A percentile compares a stretch with the other conserved stretches of the same genome.
Evolutionary conservation across 2,113 vertebrate genomes (phyloP).

Genomic region (Cervus canadensis): DNA sequence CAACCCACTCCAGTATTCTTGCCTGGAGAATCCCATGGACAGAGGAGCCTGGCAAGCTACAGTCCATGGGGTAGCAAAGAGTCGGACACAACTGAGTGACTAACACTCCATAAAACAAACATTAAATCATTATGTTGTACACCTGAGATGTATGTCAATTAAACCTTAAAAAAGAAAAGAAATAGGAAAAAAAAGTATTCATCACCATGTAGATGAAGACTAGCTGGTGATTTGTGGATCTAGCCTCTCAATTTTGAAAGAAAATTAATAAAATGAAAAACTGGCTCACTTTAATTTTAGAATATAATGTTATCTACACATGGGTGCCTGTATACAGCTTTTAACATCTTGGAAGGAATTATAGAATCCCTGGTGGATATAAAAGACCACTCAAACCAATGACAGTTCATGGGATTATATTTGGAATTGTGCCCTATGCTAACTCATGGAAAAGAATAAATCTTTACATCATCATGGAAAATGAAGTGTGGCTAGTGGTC

Average conservation of each 20-base stretch:
- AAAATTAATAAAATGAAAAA: conserved; percentile 26
- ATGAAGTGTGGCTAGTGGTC: background rate
- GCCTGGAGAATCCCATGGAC: background rate
- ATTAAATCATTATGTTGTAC: background rate
- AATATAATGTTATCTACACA: background rate
- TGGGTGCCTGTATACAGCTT: background rate
- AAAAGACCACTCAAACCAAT: background rate
- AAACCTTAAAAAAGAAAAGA: background rate
- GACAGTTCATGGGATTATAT: background rate
- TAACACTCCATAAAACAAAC: background rate
- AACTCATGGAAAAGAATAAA: background rate
- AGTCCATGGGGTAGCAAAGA: background rate
- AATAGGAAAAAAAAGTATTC: background rate
- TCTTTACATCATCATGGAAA: background rate
- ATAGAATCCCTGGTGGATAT: background rate
- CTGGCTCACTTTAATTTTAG: background rate
- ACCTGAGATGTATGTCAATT: background rate
- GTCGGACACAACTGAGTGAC: background rate
- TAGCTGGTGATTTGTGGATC: background rate
- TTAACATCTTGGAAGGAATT: background rate
- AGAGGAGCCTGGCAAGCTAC: background rate
- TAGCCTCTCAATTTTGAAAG: background rate
- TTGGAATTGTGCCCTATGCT: background rate
- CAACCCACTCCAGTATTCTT: background rate
- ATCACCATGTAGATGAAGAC: background rate